A percentile compares a stretch with the other conserved stretches of the same genome.
These are phyloP conservation scores for Malurus leucopterus DNA, from an alignment of 2,797 vertebrate genomes.

Conservation along the genomic window DNA sequence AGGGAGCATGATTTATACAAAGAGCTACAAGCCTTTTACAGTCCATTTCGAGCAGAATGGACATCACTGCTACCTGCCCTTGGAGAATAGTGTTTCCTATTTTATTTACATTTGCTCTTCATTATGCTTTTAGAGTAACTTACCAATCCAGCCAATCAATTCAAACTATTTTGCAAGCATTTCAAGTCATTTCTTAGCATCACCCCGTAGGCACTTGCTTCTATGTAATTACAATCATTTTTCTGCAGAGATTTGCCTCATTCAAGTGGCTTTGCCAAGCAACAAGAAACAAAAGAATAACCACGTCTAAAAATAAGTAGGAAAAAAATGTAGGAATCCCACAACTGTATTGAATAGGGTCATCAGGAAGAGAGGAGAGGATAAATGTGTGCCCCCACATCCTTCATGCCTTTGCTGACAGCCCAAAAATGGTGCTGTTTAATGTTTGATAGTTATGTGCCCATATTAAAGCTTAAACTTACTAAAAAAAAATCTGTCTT, in stretches of 20 bases:
- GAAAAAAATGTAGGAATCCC: constrained; percentile 9
- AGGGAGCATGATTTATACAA: constrained; percentile 4
- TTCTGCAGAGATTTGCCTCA: constrained; percentile 41
- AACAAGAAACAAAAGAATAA: constrained; percentile 46
- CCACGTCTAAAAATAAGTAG: background rate
- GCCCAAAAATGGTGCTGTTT: background rate
- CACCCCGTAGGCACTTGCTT: background rate
- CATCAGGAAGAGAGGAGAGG: background rate
- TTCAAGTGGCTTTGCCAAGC: constrained; percentile 37
- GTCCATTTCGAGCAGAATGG: constrained; percentile 15
- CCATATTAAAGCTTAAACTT: background rate
- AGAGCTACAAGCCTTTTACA: constrained; percentile 23
- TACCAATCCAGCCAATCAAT: constrained; percentile 27
- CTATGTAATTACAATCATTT: constrained; percentile 43
- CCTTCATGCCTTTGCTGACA: background rate
- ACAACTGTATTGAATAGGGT: background rate
- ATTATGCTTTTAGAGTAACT: constrained; percentile 32
- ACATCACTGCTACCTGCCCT: constrained; percentile 16
- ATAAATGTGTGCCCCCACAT: background rate
- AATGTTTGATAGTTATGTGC: background rate
- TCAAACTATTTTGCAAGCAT: constrained; percentile 48
- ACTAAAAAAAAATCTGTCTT: background rate
- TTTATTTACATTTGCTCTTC: constrained; percentile 41
- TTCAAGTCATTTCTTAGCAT: constrained; percentile 26
- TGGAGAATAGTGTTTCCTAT: background rate